phyloP scores from a whole-genome alignment of 2,888 invertebrate genomes.

The Andrena bucephala region DNA sequence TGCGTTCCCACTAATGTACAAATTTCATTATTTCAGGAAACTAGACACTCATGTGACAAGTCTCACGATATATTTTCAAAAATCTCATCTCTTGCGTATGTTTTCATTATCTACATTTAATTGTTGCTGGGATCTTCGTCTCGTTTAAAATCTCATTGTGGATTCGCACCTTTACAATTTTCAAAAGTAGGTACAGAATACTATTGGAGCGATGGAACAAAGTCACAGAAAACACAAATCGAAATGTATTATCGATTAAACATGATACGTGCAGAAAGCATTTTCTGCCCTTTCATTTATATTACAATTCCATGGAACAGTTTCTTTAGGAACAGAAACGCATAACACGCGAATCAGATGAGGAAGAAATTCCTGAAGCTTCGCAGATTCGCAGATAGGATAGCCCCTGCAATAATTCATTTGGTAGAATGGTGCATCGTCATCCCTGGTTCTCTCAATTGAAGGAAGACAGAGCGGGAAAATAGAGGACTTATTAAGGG shows the following conservation, averaged over 20 bases:
- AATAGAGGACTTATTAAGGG: slow-evolving; percentile 75
- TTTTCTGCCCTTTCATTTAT: slow-evolving; percentile 22
- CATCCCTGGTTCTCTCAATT: slow-evolving; percentile 63
- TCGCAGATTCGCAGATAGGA: slow-evolving; percentile 77
- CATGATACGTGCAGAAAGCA: neutral
- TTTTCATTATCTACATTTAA: too few species aligned
- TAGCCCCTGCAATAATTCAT: slow-evolving; percentile 76
- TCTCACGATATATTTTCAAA: too few species aligned
- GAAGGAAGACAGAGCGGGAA: slow-evolving; percentile 44
- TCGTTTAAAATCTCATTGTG: too few species aligned
- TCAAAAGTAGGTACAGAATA: too few species aligned
- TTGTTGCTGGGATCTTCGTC: too few species aligned
- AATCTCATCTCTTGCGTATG: too few species aligned
- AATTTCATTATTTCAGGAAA: too few species aligned
- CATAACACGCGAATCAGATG: slow-evolving; percentile 19
- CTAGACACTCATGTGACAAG: too few species aligned
- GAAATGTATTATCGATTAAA: neutral
- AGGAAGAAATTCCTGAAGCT: slow-evolving; percentile 58
- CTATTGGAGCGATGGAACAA: too few species aligned
- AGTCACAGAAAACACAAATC: too few species aligned
- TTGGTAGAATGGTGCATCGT: slow-evolving; percentile 74
- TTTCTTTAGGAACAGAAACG: slow-evolving; percentile 39
- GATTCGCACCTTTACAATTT: too few species aligned
- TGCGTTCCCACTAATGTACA: too few species aligned
- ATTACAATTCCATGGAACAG: slow-evolving; percentile 30